phyloP scores from a whole-genome alignment of 2,797 vertebrate species.

The Dendrocincla tyrannina region DNA sequence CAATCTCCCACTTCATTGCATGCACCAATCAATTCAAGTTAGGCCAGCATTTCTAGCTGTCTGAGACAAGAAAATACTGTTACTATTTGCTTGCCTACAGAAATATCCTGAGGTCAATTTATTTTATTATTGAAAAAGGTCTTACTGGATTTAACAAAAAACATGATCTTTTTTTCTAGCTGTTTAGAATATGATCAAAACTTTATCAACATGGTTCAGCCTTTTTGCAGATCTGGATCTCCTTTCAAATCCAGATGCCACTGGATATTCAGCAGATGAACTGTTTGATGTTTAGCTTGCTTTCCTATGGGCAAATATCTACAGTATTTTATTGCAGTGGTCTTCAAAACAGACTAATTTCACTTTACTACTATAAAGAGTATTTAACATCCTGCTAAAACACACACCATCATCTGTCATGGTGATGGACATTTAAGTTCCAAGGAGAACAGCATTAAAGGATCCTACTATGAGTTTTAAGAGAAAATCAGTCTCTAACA shows the following conservation, averaged over 20 bases:
- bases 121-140: neutral
- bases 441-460: neutral
- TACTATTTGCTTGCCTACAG: neutral
- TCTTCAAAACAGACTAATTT: conserved; percentile 1
- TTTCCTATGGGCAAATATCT: neutral
- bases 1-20: neutral
- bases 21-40: neutral
- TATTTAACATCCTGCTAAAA: neutral
- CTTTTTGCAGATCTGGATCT: conserved; percentile 85
- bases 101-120: neutral
- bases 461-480: neutral
- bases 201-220: conserved; percentile 84
- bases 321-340: neutral
- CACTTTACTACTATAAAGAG: neutral
- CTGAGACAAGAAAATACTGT: neutral
- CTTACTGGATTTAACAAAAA: neutral
- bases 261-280: conserved; percentile 81
- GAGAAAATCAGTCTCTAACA: neutral
- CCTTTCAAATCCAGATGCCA: conserved; percentile 83
- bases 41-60: neutral
- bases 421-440: neutral
- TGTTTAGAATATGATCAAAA: conserved; percentile 68
- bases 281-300: conserved; percentile 77
- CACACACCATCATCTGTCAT: neutral
- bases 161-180: neutral